Base-by-base conservation (phyloP, 2,113 vertebrate species). In the Chloebia gouldiae region DNA sequence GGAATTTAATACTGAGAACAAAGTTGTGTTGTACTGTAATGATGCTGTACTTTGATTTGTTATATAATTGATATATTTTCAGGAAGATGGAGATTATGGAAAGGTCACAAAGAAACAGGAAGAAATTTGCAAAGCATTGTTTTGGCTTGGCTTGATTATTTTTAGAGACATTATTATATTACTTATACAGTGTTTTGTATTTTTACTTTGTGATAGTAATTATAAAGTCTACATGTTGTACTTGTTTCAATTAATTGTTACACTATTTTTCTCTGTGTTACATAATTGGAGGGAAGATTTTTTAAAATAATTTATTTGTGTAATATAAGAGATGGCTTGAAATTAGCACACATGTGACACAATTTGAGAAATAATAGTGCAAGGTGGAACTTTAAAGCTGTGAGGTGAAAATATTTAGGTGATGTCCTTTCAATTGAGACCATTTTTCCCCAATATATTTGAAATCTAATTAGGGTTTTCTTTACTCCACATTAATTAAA, bases 401-500 rank as follows among this genome's bases (percentile, higher is more conserved):
- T 50, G 42, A 90, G 78, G 45, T 89, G 86, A 84, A 91, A 88
- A 57, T 65, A 40, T 53, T 61, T 69, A 72, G 66, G 47, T 92
- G 68, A 78, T 94, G 79, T 22, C 81, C 60, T 82, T 94, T 59
- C 51, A 75, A 20, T 78, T 63, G 54, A 85, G 70, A 88, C 39
- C 11, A 9, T 89, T 94, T 92, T 92, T 71, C 31, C 88, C 71
- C 64, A 61, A 2, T 13, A 78, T 86, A 93, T 84, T 60, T 86
- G 39, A 90, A 96, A 91, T 82, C 47, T 94, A 92, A 95, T 97
- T 96, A 94, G 96, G 77, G 70, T 92, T 91, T 90, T 92, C 69
- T 97, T 96, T 86, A 95, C 91, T 96, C 95, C 93, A 37, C 59
- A 64, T 93, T 78, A 93, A 75, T 51, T 53, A 47, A 65, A 81